Percentiles rank a stretch among this genome's conserved stretches.
These are phyloP conservation scores for Todiramphus saurophagus DNA, from an alignment of 2,113 vertebrate species.

Conservation along the genomic window DNA sequence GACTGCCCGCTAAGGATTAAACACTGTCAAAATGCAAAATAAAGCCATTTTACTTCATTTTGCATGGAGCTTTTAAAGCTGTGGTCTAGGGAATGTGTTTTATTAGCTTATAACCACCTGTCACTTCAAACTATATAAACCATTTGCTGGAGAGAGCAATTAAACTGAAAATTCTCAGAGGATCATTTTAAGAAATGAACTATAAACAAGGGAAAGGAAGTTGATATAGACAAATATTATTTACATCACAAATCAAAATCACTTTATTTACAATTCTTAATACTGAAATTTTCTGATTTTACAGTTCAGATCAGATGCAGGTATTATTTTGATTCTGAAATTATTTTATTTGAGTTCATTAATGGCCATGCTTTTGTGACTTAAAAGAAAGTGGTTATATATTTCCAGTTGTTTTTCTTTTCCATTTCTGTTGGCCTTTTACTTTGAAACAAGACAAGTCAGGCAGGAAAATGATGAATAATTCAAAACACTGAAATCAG, in stretches of 20 bases:
- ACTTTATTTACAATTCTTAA: background rate
- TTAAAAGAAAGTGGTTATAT: background rate
- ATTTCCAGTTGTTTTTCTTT: conserved; percentile 1
- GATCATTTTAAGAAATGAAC: conserved; percentile 33
- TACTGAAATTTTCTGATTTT: background rate
- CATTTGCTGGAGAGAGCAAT: background rate
- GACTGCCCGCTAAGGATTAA: background rate
- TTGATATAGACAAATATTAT: background rate
- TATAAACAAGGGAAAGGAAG: background rate
- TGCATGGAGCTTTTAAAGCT: conserved; percentile 32
- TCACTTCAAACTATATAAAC: background rate
- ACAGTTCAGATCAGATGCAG: background rate
- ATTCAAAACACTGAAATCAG: conserved; percentile 29
- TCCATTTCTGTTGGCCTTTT: conserved; percentile 10
- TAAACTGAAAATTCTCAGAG: conserved; percentile 8
- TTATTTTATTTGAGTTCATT: background rate
- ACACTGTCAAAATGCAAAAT: conserved; percentile 12
- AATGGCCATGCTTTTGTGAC: background rate
- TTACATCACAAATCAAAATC: background rate
- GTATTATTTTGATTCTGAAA: conserved; percentile 5
- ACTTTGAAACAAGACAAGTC: conserved; percentile 42
- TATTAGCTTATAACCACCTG: conserved; percentile 49
- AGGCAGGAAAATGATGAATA: conserved; percentile 28
- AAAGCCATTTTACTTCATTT: conserved; percentile 40
- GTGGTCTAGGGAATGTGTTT: conserved; percentile 1